Evolutionary conservation across 2,888 invertebrate species (phyloP), one percentile per base, ranked within the genome.

Genomic region (Byasa hedistus): DNA sequence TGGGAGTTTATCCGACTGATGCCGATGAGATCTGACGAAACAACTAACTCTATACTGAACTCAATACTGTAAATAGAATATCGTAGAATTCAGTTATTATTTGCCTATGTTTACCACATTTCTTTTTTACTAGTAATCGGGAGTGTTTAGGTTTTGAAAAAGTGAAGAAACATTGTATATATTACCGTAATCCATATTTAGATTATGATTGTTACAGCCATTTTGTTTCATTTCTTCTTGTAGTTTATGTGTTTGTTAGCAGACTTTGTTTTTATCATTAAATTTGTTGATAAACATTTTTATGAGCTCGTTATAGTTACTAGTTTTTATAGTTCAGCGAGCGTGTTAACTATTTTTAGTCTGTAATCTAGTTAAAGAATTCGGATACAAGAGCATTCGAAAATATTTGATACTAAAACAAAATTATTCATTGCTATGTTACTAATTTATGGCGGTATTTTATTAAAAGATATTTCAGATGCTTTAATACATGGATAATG

Each of bases 221-320:
- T 15, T 17, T 44, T 44, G 15, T 44, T 44, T 44, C 15, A 5
- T 0, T 17, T 44, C 17, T 44, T 44, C 44, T 32, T 8, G 32
- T 32, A 32, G 32, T 32, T 32, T 32, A 32, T 32, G 32, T 10
- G 32, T 32, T 32, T 32, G 32, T 32, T 32, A 10, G 7, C 32
- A 32, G 32, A 8, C 10, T 5, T 10, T 44, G 15, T 44, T 44
- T 44, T 15, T 44, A 1, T 48, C 17, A 23, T 51, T 44, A 44
- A 44, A 51, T 52, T 64, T 32, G 32, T 32, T 32, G 51, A 66
- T 63, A 55, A 58, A 54, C 58, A 54, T 22, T 57, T 52, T 57
- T 51, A n/a, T 56, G 23, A 23, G 23, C 24, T 21, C 12, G 19
- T n/a, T 1, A 22, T 21, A n/a, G 24, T 24, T 27, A 63, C 51